Conservation (phyloP, 2,113 vertebrate species). For the Verasper variegatus region DNA sequence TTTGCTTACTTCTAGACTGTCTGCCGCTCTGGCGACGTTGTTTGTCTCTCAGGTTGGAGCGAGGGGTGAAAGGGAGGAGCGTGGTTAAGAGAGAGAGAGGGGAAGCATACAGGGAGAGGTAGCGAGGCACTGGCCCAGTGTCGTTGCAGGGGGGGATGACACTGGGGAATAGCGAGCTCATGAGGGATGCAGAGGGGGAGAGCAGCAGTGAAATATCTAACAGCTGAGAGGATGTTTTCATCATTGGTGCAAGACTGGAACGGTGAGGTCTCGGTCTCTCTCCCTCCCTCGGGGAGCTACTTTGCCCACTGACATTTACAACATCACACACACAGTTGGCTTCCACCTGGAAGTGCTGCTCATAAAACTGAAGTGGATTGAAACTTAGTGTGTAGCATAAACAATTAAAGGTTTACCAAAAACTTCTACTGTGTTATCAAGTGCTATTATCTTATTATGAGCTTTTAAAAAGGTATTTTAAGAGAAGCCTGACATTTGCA, state of each 20-base stretch:
- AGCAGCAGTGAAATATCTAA: slow-evolving; percentile 19
- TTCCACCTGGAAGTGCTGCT: slow-evolving; percentile 29
- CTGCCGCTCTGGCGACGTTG: slow-evolving; percentile 9
- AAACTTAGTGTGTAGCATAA: not conserved
- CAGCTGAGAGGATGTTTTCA: slow-evolving; percentile 50
- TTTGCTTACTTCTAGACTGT: slow-evolving; percentile 43
- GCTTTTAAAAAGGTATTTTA: not conserved
- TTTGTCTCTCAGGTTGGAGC: slow-evolving; percentile 13
- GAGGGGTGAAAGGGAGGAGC: slow-evolving; percentile 7
- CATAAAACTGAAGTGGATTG: slow-evolving; percentile 4
- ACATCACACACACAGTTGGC: slow-evolving; percentile 26
- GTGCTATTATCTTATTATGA: not conserved
- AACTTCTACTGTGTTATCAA: not conserved
- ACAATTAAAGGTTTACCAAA: not conserved
- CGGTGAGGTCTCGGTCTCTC: slow-evolving; percentile 16
- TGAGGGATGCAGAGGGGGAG: slow-evolving; percentile 10
- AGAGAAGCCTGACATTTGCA: not conserved
- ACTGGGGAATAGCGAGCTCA: slow-evolving; percentile 45
- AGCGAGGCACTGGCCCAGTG: slow-evolving; percentile 53
- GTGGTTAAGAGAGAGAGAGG: not conserved
- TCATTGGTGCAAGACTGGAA: slow-evolving; percentile 37
- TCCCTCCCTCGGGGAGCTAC: slow-evolving; percentile 29
- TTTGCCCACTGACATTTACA: slow-evolving; percentile 65
- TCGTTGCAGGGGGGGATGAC: slow-evolving; percentile 15
- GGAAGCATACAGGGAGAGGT: not conserved